Evolutionary conservation across 2,113 vertebrate genomes (phyloP).

Genomic region (Cardinalis cardinalis): DNA sequence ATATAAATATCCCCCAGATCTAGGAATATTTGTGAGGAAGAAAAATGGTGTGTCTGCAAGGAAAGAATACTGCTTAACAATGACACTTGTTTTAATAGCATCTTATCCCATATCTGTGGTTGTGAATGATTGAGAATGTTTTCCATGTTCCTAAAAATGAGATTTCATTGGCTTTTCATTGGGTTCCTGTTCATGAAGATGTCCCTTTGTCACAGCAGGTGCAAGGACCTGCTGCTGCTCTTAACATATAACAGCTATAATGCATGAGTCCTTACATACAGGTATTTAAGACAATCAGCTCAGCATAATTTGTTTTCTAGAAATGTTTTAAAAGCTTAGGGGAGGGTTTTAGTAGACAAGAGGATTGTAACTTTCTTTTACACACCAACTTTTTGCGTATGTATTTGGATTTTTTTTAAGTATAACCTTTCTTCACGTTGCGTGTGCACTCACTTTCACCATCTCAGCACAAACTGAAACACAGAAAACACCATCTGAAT

Average conservation of each 20-base stretch:
- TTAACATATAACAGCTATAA: conserved; percentile 12
- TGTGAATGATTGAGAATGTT: conserved; percentile 44
- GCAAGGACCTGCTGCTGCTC: conserved; percentile 23
- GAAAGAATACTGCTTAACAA: conserved; percentile 10
- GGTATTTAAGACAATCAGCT: conserved; percentile 18
- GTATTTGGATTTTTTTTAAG: not conserved
- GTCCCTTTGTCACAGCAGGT: conserved; percentile 20
- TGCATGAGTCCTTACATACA: not conserved
- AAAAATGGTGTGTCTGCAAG: not conserved
- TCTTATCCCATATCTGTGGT: not conserved
- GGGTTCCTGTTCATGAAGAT: conserved; percentile 23
- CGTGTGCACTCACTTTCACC: not conserved
- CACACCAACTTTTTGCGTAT: not conserved
- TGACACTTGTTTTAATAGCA: conserved; percentile 34
- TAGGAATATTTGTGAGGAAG: not conserved
- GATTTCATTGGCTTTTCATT: conserved; percentile 53
- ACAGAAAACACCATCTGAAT: not conserved
- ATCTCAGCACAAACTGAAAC: not conserved
- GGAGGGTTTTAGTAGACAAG: not conserved
- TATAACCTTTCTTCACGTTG: not conserved
- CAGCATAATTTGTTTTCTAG: conserved; percentile 8
- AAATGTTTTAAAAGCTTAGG: not conserved
- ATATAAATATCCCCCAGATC: not conserved
- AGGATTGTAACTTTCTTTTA: not conserved
- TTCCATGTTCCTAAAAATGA: conserved; percentile 52